phyloP scores from a whole-genome alignment of 1,140 invertebrate species.

The Macrostomum lignano region DNA sequence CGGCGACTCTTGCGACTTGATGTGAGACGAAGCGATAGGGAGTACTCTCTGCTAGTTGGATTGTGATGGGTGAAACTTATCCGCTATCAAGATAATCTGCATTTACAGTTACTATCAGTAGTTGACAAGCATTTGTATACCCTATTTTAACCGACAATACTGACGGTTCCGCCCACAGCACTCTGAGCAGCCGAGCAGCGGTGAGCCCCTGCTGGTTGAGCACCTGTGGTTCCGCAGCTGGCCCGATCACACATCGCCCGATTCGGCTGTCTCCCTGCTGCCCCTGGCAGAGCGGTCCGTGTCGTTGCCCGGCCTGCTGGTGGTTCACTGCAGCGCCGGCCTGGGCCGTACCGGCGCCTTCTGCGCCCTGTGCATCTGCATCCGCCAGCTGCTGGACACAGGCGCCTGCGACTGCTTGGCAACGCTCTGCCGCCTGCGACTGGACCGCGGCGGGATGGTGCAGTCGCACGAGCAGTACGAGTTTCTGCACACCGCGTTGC shows the following conservation, averaged over 20 bases:
- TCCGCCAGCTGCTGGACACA: slow-evolving; percentile 46
- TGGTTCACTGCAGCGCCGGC: slow-evolving; percentile 22
- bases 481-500: slow-evolving; percentile 55
- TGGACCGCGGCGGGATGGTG: slow-evolving; percentile 58
- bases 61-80: too few relatives aligned
- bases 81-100: too few relatives aligned
- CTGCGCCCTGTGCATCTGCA: slow-evolving; percentile 32
- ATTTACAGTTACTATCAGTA: too few relatives aligned
- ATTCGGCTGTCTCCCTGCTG: slow-evolving; percentile 33
- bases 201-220: too few relatives aligned
- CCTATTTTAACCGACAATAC: too few relatives aligned
- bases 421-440: slow-evolving; percentile 56
- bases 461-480: slow-evolving; percentile 77
- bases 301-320: too few relatives aligned
- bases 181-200: too few relatives aligned
- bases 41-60: too few relatives aligned
- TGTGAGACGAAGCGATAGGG: too few relatives aligned
- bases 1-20: too few relatives aligned
- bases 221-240: slow-evolving; percentile 37
- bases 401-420: slow-evolving; percentile 52
- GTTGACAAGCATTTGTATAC: too few relatives aligned
- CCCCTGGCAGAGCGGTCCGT: slow-evolving; percentile 32
- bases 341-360: slow-evolving; percentile 20
- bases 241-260: slow-evolving; percentile 41
- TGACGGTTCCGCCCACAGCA: too few relatives aligned